A percentile compares a stretch with the other conserved stretches of the same genome.
Conservation (phyloP, 2,888 invertebrate species). For the Clepsis dumicolana region DNA sequence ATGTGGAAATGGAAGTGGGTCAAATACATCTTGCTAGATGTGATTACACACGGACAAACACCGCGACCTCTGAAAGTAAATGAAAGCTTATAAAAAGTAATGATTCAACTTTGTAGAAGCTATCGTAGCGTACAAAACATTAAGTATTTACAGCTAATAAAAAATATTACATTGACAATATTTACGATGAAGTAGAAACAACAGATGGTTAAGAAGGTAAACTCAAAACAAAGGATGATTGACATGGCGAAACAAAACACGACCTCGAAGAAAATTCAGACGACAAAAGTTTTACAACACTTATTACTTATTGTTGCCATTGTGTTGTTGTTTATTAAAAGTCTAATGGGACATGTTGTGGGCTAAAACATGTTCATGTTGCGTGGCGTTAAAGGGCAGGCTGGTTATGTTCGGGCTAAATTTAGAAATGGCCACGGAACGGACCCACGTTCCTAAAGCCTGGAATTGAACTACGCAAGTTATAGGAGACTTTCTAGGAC, state of each 20-base stretch:
- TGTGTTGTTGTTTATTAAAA: conserved; percentile 4
- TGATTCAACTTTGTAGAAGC: too few relatives aligned
- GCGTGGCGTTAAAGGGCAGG: conserved; percentile 63
- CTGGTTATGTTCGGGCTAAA: conserved; percentile 70
- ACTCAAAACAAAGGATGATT: not conserved
- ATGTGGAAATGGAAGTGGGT: too few relatives aligned
- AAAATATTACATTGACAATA: not conserved
- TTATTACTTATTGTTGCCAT: not conserved
- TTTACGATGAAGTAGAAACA: not conserved
- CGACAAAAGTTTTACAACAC: not conserved
- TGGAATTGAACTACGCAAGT: conserved; percentile 11
- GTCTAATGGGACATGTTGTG: conserved; percentile 26
- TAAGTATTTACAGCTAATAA: too few relatives aligned
- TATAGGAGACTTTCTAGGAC: conserved; percentile 1
- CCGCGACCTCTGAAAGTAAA: too few relatives aligned
- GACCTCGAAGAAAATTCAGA: not conserved
- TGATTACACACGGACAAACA: too few relatives aligned
- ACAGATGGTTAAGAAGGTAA: not conserved
- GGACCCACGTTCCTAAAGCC: conserved; percentile 57
- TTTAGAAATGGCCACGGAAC: conserved; percentile 70
- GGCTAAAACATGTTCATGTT: conserved; percentile 24
- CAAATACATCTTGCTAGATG: too few relatives aligned
- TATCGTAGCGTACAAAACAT: too few relatives aligned
- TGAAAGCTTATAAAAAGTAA: too few relatives aligned
- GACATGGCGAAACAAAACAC: not conserved